A percentile compares a stretch with the other conserved stretches of the same genome.
Evolutionary conservation across 2,888 invertebrate species (phyloP).

Genomic region (Tolmerus cingulatus): DNA sequence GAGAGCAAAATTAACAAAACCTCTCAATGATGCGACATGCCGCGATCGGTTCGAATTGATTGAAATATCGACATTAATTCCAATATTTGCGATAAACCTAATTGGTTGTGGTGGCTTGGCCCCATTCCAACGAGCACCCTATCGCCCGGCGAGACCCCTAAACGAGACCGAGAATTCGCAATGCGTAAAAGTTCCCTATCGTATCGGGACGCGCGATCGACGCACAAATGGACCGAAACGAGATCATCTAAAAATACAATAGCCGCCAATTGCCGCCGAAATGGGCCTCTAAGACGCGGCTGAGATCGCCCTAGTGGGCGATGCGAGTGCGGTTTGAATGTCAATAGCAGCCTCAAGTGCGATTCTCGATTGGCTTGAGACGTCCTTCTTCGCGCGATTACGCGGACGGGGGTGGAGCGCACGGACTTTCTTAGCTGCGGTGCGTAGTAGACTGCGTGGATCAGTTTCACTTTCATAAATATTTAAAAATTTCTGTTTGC

Average conservation of each 20-base stretch:
- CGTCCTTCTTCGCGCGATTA: not conserved
- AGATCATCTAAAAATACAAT: not conserved
- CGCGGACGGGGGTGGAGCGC: not conserved
- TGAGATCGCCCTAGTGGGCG: not conserved
- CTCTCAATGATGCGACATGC: not conserved
- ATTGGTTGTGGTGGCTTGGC: not conserved
- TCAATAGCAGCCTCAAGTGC: not conserved
- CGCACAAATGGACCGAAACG: not conserved
- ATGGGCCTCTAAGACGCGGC: not conserved
- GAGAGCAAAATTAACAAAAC: not conserved
- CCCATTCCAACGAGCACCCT: not conserved
- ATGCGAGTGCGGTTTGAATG: not conserved
- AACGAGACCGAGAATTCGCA: not conserved
- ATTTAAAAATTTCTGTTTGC: not conserved
- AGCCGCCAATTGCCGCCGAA: not conserved
- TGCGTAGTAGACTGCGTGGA: not conserved
- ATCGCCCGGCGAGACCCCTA: not conserved
- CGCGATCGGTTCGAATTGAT: not conserved
- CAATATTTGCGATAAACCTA: not conserved
- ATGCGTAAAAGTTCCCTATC: not conserved
- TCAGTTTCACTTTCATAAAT: not conserved
- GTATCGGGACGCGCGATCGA: not conserved
- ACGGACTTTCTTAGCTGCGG: not conserved
- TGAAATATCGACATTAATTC: not conserved
- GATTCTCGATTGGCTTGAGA: not conserved